A percentile compares a stretch with the other conserved stretches of the same genome.
Evolutionary conservation across 2,888 invertebrate genomes (phyloP).

Genomic region (Melipona bicolor): DNA sequence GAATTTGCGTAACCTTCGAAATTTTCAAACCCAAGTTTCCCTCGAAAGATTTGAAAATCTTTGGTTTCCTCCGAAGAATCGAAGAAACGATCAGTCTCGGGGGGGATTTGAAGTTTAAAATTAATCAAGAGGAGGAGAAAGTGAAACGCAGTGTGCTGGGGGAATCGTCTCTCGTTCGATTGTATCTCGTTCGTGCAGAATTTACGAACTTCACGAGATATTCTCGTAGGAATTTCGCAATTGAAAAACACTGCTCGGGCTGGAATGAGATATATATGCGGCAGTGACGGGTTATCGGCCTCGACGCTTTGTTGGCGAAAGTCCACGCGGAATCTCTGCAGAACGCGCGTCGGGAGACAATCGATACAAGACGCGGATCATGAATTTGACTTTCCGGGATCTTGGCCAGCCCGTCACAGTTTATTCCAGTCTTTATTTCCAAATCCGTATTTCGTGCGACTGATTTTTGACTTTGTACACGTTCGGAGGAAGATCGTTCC

Average conservation of each 20-base stretch:
- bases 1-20: neutral
- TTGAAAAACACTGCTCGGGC: neutral
- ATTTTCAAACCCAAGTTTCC: too few relatives aligned
- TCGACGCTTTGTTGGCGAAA: constrained; percentile 39
- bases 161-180: too few relatives aligned
- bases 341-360: constrained; percentile 23
- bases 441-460: constrained; percentile 27
- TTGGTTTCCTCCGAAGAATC: too few relatives aligned
- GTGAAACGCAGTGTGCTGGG: too few relatives aligned
- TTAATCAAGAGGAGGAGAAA: too few relatives aligned
- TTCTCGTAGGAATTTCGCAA: neutral
- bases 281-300: constrained; percentile 36
- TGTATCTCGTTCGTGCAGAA: too few relatives aligned
- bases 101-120: too few relatives aligned
- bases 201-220: neutral
- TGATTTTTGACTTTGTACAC: constrained; percentile 50
- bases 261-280: constrained; percentile 30
- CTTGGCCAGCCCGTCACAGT: constrained; percentile 20
- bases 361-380: constrained; percentile 43
- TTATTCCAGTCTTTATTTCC: constrained; percentile 33
- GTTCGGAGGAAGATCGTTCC: constrained; percentile 37
- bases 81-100: too few relatives aligned
- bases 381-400: constrained; percentile 14
- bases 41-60: neutral
- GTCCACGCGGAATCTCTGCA: constrained; percentile 43